Evolutionary conservation across 2,888 invertebrate genomes (phyloP).

Genomic region (Brachynemurus nebulosus): DNA sequence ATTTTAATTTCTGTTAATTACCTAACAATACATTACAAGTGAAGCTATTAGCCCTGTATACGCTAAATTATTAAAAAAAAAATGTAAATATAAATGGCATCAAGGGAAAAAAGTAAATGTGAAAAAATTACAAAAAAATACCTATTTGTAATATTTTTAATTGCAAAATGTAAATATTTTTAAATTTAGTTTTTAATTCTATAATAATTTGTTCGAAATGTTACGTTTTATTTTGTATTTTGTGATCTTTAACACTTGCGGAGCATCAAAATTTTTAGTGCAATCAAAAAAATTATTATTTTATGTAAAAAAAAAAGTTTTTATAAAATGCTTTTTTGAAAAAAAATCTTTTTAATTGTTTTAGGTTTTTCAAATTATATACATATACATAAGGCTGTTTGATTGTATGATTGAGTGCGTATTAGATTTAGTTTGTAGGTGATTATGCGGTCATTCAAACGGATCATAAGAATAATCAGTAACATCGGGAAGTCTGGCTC

Average conservation of each 20-base stretch:
- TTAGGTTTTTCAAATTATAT: background rate
- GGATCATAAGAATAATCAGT: too few relatives aligned
- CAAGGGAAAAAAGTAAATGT: background rate
- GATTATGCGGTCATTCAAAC: too few relatives aligned
- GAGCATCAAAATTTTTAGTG: background rate
- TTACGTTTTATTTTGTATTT: background rate
- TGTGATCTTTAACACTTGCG: background rate
- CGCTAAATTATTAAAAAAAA: slow-evolving; percentile 3
- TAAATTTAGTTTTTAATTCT: background rate
- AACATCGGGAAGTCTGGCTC: too few relatives aligned
- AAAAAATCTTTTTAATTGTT: too few relatives aligned
- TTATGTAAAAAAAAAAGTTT: too few relatives aligned
- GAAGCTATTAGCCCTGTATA: slow-evolving; percentile 4
- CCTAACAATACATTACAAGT: too few relatives aligned
- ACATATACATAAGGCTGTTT: background rate
- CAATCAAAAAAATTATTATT: too few relatives aligned
- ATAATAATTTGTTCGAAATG: background rate
- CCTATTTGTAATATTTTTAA: background rate
- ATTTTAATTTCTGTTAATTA: too few relatives aligned
- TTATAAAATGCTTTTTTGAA: too few relatives aligned
- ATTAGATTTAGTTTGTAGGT: too few relatives aligned
- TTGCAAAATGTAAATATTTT: background rate
- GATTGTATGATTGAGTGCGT: background rate
- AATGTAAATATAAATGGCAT: background rate
- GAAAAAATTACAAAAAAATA: background rate